Evolutionary conservation across 2,113 vertebrate species (phyloP).

Genomic region (Brachionichthys hirsutus): DNA sequence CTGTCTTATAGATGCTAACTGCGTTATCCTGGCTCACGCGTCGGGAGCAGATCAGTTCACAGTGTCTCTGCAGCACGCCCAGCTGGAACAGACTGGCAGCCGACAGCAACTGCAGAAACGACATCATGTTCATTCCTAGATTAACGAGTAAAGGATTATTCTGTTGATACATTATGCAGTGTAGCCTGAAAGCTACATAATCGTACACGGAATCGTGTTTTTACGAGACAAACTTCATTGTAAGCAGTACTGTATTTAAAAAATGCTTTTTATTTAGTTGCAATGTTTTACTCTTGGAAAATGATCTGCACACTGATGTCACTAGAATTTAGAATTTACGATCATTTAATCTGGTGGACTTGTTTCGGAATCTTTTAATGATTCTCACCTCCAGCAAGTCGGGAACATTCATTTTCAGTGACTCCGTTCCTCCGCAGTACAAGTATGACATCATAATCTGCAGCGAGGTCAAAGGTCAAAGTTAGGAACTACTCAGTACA

Average conservation of each 20-base stretch:
- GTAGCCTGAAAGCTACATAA: neutral
- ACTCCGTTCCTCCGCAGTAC: constrained; percentile 91
- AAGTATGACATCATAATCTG: constrained; percentile 98
- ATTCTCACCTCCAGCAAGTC: constrained; percentile 90
- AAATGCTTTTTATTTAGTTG: neutral
- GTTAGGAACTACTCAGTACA: neutral
- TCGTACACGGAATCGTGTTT: no score
- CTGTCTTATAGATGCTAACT: constrained; percentile 89
- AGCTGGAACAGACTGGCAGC: constrained; percentile 91
- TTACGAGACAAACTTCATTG: no score
- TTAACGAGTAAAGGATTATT: neutral
- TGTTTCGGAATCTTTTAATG: neutral
- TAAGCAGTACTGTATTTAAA: no score
- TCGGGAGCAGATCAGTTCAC: constrained; percentile 90
- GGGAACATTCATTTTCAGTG: constrained; percentile 84
- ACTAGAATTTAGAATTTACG: no score
- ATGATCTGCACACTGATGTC: neutral
- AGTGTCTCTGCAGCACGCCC: constrained; percentile 88
- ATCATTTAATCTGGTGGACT: neutral
- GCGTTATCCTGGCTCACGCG: constrained; percentile 87
- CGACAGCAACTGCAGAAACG: constrained; percentile 82
- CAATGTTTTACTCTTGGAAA: no score
- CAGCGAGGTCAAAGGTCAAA: constrained; percentile 25
- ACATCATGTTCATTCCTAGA: no score
- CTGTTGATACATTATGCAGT: neutral